Evolutionary conservation across 2,888 invertebrate genomes (phyloP).

Genomic region (Lasioglossum marginatum): DNA sequence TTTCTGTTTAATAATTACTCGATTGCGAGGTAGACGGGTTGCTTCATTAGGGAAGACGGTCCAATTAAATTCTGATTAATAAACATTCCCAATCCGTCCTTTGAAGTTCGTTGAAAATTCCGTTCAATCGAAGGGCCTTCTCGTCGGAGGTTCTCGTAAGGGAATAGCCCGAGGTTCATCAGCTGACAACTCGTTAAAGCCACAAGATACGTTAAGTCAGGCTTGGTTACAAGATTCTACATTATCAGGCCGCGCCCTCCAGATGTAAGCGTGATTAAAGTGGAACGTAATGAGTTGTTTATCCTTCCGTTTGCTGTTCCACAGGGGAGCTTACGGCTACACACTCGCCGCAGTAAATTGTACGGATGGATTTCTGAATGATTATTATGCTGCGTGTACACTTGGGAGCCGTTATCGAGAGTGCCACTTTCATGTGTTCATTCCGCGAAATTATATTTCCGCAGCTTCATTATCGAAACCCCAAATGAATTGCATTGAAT

Average conservation of each 20-base stretch:
- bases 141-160: not conserved
- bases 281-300: constrained; percentile 28
- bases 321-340: not conserved
- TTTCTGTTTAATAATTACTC: not conserved
- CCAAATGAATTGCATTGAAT: not conserved
- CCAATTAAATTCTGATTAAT: constrained; percentile 4
- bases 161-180: not conserved
- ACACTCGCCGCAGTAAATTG: not conserved
- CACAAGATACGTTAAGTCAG: not conserved
- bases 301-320: not conserved
- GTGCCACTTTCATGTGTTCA: not conserved
- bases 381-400: not conserved
- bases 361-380: not conserved
- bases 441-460: not conserved
- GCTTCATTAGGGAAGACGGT: not conserved
- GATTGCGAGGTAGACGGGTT: not conserved
- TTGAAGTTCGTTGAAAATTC: not conserved
- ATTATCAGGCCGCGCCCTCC: constrained; percentile 18
- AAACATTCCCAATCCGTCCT: not conserved
- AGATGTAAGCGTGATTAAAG: constrained; percentile 32
- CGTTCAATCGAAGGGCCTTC: not conserved
- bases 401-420: not conserved
- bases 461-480: not conserved
- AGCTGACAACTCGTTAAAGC: not conserved
- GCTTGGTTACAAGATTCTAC: constrained; percentile 15